phyloP scores from a whole-genome alignment of 2,797 vertebrate genomes.

The Enteromius anoplus region DNA sequence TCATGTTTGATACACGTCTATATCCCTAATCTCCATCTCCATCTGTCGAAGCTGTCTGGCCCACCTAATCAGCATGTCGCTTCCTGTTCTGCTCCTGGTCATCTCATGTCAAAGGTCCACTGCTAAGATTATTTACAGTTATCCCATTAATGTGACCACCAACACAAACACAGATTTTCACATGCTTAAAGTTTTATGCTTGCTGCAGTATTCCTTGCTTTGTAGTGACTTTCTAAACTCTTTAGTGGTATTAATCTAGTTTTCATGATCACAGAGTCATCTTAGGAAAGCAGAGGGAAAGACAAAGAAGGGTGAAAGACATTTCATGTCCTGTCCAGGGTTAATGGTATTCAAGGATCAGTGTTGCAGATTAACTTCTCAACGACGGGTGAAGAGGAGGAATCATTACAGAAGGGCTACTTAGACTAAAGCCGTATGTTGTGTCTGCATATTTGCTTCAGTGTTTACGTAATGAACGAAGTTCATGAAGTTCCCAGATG shows the following conservation, averaged over 20 bases:
- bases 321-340: constrained; percentile 34
- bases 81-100: constrained; percentile 26
- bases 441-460: constrained; percentile 47
- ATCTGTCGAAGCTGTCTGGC: constrained; percentile 76
- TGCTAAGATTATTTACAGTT: constrained; percentile 46
- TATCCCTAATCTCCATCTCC: constrained; percentile 77
- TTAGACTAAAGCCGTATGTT: constrained; percentile 56
- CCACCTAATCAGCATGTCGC: constrained; percentile 63
- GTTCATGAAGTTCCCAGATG: not conserved
- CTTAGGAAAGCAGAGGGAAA: not conserved
- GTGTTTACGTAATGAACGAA: constrained; percentile 12
- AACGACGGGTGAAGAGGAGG: not conserved
- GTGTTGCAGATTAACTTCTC: constrained; percentile 37
- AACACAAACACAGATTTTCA: constrained; percentile 36
- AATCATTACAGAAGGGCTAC: constrained; percentile 6
- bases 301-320: constrained; percentile 34
- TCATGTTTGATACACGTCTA: constrained; percentile 72
- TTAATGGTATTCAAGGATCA: constrained; percentile 64
- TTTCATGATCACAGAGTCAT: constrained; percentile 64
- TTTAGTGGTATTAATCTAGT: constrained; percentile 41
- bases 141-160: constrained; percentile 28
- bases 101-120: constrained; percentile 55
- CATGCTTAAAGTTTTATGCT: constrained; percentile 44
- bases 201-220: constrained; percentile 29
- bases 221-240: constrained; percentile 52